These are phyloP conservation scores for Porites lutea DNA, from an alignment of 64 coral and sea anemone genomes.

Conservation along the genomic window DNA sequence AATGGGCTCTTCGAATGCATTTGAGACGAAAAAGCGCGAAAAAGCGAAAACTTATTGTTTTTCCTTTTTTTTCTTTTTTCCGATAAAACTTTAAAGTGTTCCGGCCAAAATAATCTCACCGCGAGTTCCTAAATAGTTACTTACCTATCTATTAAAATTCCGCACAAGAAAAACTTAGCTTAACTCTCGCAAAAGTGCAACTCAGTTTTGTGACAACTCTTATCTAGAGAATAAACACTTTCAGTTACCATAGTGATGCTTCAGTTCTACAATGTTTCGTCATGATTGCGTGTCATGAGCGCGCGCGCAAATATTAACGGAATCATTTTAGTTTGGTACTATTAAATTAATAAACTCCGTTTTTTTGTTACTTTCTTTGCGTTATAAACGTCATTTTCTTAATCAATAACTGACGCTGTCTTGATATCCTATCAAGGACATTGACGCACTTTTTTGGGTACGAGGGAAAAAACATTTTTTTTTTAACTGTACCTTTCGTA, in stretches of 20 bases:
- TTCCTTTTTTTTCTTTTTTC: not conserved
- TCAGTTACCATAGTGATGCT: slow-evolving; percentile 37
- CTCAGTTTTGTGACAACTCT: not conserved
- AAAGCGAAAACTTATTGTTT: too few species aligned
- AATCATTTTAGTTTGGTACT: not conserved
- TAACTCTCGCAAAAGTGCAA: not conserved
- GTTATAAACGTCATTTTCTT: too few species aligned
- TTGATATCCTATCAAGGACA: too few species aligned
- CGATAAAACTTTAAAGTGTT: not conserved
- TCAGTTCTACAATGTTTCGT: not conserved
- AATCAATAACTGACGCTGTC: too few species aligned
- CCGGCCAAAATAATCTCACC: not conserved
- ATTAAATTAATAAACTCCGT: too few species aligned
- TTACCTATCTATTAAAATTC: not conserved
- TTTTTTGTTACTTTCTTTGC: too few species aligned
- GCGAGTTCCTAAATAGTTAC: not conserved
- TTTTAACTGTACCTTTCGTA: too few species aligned
- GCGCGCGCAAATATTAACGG: slow-evolving; percentile 11
- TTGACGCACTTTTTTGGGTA: too few species aligned
- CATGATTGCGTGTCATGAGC: not conserved
- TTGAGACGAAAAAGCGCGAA: too few species aligned
- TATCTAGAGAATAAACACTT: slow-evolving; percentile 23
- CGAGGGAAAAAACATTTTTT: too few species aligned
- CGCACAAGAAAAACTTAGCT: not conserved
- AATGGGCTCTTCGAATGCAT: too few species aligned